Evolutionary conservation across 2,888 invertebrate species (phyloP), one percentile per base, ranked within the genome.

Genomic region (Acleris sparsana): DNA sequence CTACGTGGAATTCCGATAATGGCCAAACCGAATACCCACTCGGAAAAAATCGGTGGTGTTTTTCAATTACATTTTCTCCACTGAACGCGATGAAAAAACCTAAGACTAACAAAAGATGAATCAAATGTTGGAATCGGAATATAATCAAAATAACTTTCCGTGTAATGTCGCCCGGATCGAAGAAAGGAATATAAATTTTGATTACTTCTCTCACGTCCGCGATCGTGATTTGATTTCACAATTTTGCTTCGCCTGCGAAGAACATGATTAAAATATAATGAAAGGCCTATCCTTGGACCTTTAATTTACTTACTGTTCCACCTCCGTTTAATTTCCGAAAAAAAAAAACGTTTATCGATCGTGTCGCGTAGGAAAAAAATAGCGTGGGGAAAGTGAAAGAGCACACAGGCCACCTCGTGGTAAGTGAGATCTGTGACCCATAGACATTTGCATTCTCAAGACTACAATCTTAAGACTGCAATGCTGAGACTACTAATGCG

Each of bases 101-200:
- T 61, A 59, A 64, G 53, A 64, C 62, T 53, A 68, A 69, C 70
- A 69, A 70, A 73, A 71, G 72, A 73, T 72, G 71, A 72, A 74
- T 74, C 75, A 75, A 76, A 74, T 71, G 75, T 74, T 73, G 67
- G 70, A 72, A 71, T 73, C 70, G 72, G 75, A 77, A 77, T 75
- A 82, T 79, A 80, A 75, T 79, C 73, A 80, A 79, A 85, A 84
- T 82, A 84, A 81, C 80, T 82, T 83, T 82, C 80, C 80, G 74
- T 83, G 77, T 80, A 84, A 83, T 80, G 80, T 84, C 84, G 77
- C 76, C 80, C 80, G 79, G 81, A 83, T 84, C 80, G 85, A 83
- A 85, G 85, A 86, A 84, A 80, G 83, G 86, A 85, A 91, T 89
- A 88, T 89, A 88, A 86, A 89, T 89, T 89, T 89, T 88, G 88